Percentiles rank a stretch among this genome's conserved stretches.
phyloP scores from a whole-genome alignment of 2,113 vertebrate genomes.

The Ochotona curzoniae region DNA sequence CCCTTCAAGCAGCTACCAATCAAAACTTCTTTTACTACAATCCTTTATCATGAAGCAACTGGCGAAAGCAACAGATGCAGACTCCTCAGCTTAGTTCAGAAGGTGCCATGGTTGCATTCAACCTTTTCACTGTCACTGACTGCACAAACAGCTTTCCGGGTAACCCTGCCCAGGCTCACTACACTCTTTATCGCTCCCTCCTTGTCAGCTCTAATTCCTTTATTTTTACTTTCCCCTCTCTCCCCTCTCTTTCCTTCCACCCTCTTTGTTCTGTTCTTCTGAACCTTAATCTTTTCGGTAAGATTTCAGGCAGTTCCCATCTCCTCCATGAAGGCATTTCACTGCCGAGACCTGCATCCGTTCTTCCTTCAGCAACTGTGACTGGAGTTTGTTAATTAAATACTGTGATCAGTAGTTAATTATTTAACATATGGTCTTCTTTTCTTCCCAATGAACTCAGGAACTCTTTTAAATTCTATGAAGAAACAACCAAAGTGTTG shows the following conservation, averaged over 20 bases:
- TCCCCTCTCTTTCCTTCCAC: background rate
- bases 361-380: background rate
- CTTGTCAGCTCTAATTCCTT: background rate
- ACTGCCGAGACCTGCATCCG: background rate
- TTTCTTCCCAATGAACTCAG: background rate
- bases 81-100: background rate
- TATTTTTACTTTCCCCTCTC: background rate
- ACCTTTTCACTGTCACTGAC: background rate
- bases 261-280: background rate
- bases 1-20: background rate
- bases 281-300: background rate
- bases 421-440: background rate
- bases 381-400: background rate
- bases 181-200: background rate
- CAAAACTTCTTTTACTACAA: background rate
- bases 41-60: background rate
- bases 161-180: too few relatives aligned
- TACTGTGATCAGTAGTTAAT: background rate
- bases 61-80: background rate
- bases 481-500: background rate
- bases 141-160: background rate
- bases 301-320: background rate
- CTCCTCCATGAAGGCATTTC: background rate
- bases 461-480: slow-evolving; percentile 24
- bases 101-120: background rate